Percentiles rank a stretch among this genome's conserved stretches.
Evolutionary conservation across 1,140 invertebrate genomes (phyloP).

Genomic region (Drosophila tani): DNA sequence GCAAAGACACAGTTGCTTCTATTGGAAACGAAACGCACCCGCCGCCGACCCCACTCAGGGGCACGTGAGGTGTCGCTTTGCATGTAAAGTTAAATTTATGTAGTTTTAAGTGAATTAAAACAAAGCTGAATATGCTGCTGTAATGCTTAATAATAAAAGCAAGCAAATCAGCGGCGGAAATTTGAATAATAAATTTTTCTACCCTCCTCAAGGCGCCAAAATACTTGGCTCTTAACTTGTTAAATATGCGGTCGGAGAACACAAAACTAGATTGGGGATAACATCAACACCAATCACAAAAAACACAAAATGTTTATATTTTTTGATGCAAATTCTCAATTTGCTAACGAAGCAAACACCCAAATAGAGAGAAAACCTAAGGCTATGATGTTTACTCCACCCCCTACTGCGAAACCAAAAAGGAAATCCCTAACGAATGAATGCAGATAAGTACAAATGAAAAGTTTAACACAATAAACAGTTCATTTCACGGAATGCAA

Average conservation of each 20-base stretch:
- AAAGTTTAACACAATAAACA: conserved; percentile 8
- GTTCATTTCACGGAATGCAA: not conserved
- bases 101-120: conserved; percentile 83
- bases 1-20: conserved; percentile 57
- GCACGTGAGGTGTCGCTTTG: conserved; percentile 66
- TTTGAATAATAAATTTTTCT: conserved; percentile 77
- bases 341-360: conserved; percentile 74
- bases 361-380: not conserved
- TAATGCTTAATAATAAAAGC: conserved; percentile 66
- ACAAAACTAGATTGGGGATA: conserved; percentile 45
- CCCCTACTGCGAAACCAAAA: not conserved
- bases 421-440: not conserved
- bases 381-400: conserved; percentile 4
- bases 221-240: conserved; percentile 60
- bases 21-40: conserved; percentile 56
- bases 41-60: conserved; percentile 59
- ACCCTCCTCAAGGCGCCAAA: conserved; percentile 25
- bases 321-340: conserved; percentile 66
- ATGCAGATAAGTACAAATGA: conserved; percentile 8
- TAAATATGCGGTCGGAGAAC: conserved; percentile 54
- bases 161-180: conserved; percentile 63
- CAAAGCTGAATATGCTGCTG: conserved; percentile 50
- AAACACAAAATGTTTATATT: conserved; percentile 72
- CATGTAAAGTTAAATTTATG: conserved; percentile 82
- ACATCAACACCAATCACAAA: conserved; percentile 42